Percentiles rank a stretch among this genome's conserved stretches.
These are phyloP conservation scores for Leptura quadrifasciata DNA, from an alignment of 2,888 invertebrate genomes.

Conservation along the genomic window DNA sequence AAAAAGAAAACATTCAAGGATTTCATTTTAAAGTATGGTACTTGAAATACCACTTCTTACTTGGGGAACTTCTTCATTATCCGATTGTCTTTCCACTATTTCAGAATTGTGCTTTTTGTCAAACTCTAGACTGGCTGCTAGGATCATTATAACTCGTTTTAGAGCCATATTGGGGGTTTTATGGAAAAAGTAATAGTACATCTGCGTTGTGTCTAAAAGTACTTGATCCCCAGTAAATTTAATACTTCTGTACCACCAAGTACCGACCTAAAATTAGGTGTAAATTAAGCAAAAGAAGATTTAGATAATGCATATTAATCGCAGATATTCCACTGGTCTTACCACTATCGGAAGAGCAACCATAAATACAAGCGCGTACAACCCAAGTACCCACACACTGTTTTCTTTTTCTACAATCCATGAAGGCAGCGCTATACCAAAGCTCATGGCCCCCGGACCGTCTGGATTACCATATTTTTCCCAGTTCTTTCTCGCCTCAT, in stretches of 20 bases:
- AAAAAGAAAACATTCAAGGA: constrained; percentile 15
- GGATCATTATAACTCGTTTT: constrained; percentile 96
- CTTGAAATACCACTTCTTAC: constrained; percentile 41
- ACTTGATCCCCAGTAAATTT: constrained; percentile 98
- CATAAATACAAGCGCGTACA: constrained; percentile 98
- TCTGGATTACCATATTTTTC: constrained; percentile 99
- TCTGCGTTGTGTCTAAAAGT: constrained; percentile 95
- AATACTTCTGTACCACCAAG: constrained; percentile 99
- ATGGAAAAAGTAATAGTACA: constrained; percentile 96
- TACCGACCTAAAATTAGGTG: constrained; percentile 81
- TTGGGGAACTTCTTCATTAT: constrained; percentile 93
- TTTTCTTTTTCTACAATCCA: constrained; percentile 99
- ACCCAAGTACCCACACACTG: constrained; percentile 96
- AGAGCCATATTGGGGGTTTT: constrained; percentile 97
- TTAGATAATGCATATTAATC: too few relatives aligned
- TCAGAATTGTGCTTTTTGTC: constrained; percentile 95
- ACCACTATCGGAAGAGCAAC: constrained; percentile 92
- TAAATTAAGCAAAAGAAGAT: too few relatives aligned
- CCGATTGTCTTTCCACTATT: constrained; percentile 92
- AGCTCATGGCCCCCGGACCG: constrained; percentile 99
- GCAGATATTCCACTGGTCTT: constrained; percentile 66
- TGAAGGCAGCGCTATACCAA: constrained; percentile 99
- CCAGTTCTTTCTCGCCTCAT: constrained; percentile 97
- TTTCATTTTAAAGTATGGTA: neutral
- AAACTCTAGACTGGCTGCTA: constrained; percentile 98